Base-by-base conservation (phyloP, 2,113 vertebrate genomes). In the Pseudonaja textilis region DNA sequence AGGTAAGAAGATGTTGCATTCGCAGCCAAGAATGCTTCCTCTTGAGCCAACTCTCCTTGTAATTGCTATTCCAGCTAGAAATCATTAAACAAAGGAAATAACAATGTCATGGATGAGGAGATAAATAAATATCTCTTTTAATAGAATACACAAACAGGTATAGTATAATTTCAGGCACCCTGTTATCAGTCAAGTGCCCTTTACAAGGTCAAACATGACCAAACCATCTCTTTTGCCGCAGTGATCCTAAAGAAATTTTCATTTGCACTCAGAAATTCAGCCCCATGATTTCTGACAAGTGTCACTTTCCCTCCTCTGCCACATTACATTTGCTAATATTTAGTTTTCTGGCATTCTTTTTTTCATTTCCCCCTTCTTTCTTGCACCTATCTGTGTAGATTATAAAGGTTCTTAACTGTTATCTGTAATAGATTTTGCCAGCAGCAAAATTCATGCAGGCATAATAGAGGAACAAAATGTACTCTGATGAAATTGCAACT, bases 401-500 rank as follows among this genome's bases (percentile, higher is more conserved):
- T 98, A 98, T 97, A 98, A 98, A 98, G 97, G 97, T 98, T 98
- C 97, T 98, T 98, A 98, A 98, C 97, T 97, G 98, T 97, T 98
- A 98, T 98, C 98, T 98, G 97, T 98, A 98, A 98, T 98, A 98
- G 98, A 98, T 98, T 98, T 98, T 97, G 98, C 98, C 98, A 96
- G 97, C 97, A 98, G 98, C 98, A 96, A 98, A 98, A 98, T 98
- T 97, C 98, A 98, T 97, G 97, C 98, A 98, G 98, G 97, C 97
- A 97, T 97, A 98, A 98, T 98, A 98, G 97, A 97, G 98, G 97
- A 98, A 98, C 98, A 98, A 98, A 98, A 98, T 98, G 97, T 98
- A 97, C 97, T 97, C 97, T 97, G 97, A 98, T 97, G 97, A 98
- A 98, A 98, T 98, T 98, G 98, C 97, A 97, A 96, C 98, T 97